A percentile compares a stretch with the other conserved stretches of the same genome.
Evolutionary conservation across 2,888 invertebrate genomes (phyloP).

Genomic region (Chrysolina americana): DNA sequence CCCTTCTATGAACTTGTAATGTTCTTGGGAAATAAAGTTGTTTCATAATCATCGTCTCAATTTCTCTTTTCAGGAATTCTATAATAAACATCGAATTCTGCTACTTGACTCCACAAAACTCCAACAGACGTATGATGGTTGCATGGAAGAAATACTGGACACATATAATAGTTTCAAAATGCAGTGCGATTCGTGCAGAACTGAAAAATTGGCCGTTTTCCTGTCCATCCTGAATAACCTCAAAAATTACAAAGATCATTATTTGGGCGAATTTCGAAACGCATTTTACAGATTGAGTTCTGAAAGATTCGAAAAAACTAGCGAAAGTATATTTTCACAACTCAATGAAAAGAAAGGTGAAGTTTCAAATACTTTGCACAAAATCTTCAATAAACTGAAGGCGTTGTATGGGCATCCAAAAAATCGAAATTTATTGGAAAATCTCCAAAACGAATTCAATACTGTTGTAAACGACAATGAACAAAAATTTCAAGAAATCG

Average conservation of each 20-base stretch:
- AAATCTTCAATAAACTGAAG: conserved; percentile 58
- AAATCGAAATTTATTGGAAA: conserved; percentile 55
- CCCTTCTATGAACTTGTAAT: no score
- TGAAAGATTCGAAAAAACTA: conserved; percentile 26
- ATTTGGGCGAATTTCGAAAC: conserved; percentile 31
- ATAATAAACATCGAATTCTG: conserved; percentile 51
- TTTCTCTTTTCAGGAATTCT: conserved; percentile 56
- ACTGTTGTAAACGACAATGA: conserved; percentile 49
- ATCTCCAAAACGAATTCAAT: conserved; percentile 53
- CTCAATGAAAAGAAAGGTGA: conserved; percentile 38
- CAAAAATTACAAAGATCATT: conserved; percentile 39
- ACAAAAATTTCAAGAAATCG: conserved; percentile 26
- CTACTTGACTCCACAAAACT: conserved; percentile 52
- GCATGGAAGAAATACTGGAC: conserved; percentile 57
- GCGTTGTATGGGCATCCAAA: conserved; percentile 61
- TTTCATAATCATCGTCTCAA: neutral
- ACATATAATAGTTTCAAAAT: conserved; percentile 58
- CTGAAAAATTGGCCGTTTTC: conserved; percentile 53
- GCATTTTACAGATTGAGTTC: conserved; percentile 27
- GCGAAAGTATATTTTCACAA: conserved; percentile 28
- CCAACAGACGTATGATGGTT: conserved; percentile 53
- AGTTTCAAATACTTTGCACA: conserved; percentile 39
- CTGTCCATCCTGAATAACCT: conserved; percentile 39
- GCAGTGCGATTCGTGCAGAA: conserved; percentile 61
- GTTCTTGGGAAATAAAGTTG: no score